phyloP scores from a whole-genome alignment of 2,888 invertebrate genomes.

The Oscheius sp. region DNA sequence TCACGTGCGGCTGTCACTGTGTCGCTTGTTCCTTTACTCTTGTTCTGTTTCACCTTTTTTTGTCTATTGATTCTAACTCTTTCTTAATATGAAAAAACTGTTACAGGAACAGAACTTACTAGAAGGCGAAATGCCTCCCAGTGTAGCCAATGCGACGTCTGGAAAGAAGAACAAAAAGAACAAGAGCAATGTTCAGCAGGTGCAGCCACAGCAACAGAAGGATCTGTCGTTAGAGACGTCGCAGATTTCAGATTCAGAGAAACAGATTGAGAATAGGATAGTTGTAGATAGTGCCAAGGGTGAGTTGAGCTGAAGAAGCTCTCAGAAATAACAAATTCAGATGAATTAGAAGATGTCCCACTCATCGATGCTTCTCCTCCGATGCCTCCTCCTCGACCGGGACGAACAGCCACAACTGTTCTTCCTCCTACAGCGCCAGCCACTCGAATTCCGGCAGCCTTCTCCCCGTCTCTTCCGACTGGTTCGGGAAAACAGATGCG shows the following conservation, averaged over 20 bases:
- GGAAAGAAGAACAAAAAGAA: slow-evolving; percentile 52
- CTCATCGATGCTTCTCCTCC: slow-evolving; percentile 17
- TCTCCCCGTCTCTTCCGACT: slow-evolving; percentile 15
- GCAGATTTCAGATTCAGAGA: slow-evolving; percentile 1
- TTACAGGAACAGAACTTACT: slow-evolving; percentile 19
- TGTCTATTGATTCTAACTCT: neutral
- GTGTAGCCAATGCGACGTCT: slow-evolving; percentile 40
- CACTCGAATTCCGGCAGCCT: neutral
- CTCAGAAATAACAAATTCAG: neutral
- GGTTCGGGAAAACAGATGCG: neutral
- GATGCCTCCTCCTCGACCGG: slow-evolving; percentile 26
- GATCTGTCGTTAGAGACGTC: slow-evolving; percentile 7
- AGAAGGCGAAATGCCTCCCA: slow-evolving; percentile 50
- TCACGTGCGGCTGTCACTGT: slow-evolving; percentile 25
- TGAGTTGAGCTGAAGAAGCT: neutral
- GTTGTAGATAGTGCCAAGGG: neutral
- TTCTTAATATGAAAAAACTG: neutral
- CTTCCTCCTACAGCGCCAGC: slow-evolving; percentile 6
- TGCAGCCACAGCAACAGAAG: slow-evolving; percentile 41
- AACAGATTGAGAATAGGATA: neutral
- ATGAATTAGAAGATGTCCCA: slow-evolving; percentile 1
- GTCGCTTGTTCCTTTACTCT: slow-evolving; percentile 3
- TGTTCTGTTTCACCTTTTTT: neutral
- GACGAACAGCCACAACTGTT: neutral
- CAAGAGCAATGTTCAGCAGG: slow-evolving; percentile 41